These are phyloP conservation scores for Somateria mollissima DNA, from an alignment of 2,797 vertebrate species.

Conservation along the genomic window DNA sequence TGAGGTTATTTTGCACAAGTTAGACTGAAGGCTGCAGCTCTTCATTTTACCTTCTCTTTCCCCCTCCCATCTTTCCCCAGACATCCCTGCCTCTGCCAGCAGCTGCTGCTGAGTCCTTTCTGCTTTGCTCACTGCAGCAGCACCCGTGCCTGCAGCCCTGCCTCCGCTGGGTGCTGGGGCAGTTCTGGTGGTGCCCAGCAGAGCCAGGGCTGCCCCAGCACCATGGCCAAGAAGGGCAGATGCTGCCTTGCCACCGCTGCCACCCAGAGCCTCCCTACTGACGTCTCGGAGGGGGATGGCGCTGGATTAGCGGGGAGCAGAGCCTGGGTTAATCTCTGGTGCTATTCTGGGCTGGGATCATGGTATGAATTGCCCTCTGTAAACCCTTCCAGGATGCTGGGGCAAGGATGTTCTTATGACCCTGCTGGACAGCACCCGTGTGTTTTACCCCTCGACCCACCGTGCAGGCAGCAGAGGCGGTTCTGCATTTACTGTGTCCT, in stretches of 20 bases:
- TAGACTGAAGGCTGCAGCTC: background rate
- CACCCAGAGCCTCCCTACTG: accelerated
- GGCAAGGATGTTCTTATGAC: conserved; percentile 81
- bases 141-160: background rate
- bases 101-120: background rate
- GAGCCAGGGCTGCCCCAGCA: background rate
- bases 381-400: conserved; percentile 84
- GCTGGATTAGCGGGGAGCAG: background rate
- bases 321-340: background rate
- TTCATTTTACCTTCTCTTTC: background rate
- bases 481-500: accelerated
- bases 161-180: background rate
- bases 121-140: background rate
- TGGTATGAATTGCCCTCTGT: conserved; percentile 83
- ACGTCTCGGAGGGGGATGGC: background rate
- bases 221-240: background rate
- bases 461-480: background rate
- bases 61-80: background rate
- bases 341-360: conserved; percentile 73
- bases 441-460: background rate
- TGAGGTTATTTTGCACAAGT: background rate
- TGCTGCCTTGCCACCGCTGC: background rate
- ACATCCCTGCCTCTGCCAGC: background rate
- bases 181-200: background rate
- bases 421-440: background rate